A percentile compares a stretch with the other conserved stretches of the same genome.
Conservation (phyloP, 2,888 invertebrate genomes). For the Ectemnius cavifrons region DNA sequence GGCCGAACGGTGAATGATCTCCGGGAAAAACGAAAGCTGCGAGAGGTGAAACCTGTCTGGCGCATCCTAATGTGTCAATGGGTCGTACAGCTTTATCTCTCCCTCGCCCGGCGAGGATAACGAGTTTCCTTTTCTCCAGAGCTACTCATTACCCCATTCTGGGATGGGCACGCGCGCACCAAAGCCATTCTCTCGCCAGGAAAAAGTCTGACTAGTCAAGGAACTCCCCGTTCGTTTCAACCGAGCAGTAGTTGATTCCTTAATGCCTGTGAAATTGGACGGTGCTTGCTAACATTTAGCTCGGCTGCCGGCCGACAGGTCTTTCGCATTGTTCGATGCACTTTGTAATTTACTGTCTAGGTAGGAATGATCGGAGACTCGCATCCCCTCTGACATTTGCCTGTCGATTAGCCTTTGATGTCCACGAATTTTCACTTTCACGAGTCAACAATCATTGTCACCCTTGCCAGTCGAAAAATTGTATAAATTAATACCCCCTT, state of each 20-base stretch:
- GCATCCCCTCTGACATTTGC: not conserved
- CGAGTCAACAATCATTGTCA: not conserved
- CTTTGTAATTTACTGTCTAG: not conserved
- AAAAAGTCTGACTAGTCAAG: not conserved
- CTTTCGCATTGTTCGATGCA: constrained; percentile 5
- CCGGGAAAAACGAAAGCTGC: constrained; percentile 35
- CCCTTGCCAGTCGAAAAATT: not conserved
- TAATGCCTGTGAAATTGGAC: constrained; percentile 6
- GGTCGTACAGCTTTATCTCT: constrained; percentile 23
- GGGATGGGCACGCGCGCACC: too few relatives aligned
- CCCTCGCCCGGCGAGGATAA: constrained; percentile 19
- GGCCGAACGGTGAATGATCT: not conserved
- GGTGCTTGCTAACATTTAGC: constrained; percentile 3
- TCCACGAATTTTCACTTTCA: not conserved
- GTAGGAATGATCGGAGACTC: not conserved
- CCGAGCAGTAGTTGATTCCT: not conserved
- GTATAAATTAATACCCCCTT: not conserved
- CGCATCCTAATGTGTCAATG: constrained; percentile 34
- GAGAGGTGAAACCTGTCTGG: constrained; percentile 52
- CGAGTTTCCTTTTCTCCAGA: constrained; percentile 5
- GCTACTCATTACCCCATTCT: not conserved
- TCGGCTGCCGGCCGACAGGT: not conserved
- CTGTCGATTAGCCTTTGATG: not conserved
- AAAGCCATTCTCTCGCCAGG: not conserved
- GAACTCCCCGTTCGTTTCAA: not conserved